Conservation (phyloP, 2,797 vertebrate genomes). For the Molossus alvarezi region DNA sequence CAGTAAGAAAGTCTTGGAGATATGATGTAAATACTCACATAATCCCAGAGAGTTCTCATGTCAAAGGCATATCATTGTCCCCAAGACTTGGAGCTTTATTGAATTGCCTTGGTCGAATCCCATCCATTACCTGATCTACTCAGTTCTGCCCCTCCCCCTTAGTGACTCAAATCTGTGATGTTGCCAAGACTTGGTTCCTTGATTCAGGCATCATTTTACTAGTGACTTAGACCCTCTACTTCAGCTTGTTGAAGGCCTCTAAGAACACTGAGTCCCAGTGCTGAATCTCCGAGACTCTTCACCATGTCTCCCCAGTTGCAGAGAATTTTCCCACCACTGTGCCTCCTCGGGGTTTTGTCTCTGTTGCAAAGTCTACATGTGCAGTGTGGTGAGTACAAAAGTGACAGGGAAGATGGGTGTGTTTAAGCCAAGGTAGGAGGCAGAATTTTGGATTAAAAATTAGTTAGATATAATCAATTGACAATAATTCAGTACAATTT, state of each 20-base stretch:
- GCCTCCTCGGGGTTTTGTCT: background rate
- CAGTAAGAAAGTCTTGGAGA: background rate
- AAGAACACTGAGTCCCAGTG: background rate
- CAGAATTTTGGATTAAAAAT: background rate
- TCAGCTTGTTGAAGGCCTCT: background rate
- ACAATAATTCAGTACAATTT: background rate
- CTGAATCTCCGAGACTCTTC: background rate
- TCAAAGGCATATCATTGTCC: background rate
- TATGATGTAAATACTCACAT: background rate
- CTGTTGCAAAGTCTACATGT: background rate
- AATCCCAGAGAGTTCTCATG: background rate
- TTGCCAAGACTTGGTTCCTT: constrained; percentile 28
- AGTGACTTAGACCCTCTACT: background rate
- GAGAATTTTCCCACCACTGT: background rate
- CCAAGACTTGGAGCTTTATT: background rate
- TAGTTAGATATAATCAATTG: background rate
- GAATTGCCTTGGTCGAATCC: background rate
- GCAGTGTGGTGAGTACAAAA: constrained; percentile 48
- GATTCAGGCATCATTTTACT: background rate
- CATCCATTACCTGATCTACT: background rate
- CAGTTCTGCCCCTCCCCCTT: background rate
- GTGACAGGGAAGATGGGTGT: background rate
- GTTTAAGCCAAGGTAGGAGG: background rate
- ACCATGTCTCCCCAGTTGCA: background rate
- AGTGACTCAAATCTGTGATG: background rate